phyloP scores from a whole-genome alignment of 2,888 invertebrate genomes.

The Aethes cnicana region DNA sequence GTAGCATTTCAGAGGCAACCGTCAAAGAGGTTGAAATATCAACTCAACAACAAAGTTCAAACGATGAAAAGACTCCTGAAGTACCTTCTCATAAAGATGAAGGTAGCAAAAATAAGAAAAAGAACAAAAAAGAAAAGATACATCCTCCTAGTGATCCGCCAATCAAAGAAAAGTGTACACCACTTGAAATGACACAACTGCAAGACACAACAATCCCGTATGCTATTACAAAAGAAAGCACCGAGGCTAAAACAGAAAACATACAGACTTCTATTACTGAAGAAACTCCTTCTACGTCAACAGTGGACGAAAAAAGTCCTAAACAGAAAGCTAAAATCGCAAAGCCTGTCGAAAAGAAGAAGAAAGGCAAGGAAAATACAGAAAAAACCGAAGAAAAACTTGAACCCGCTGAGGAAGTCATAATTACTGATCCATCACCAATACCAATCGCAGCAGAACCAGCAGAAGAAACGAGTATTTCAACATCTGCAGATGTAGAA shows the following conservation, averaged over 20 bases:
- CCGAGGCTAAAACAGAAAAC: conserved; percentile 6
- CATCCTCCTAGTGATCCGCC: conserved; percentile 34
- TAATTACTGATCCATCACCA: neutral
- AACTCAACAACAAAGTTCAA: conserved; percentile 12
- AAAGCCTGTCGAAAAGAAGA: conserved; percentile 67
- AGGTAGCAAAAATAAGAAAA: conserved; percentile 37
- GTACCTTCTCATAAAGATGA: conserved; percentile 21
- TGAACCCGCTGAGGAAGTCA: neutral
- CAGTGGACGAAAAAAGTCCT: conserved; percentile 36
- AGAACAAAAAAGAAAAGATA: conserved; percentile 49
- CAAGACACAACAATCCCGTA: conserved; percentile 10
- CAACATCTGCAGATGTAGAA: too few species aligned
- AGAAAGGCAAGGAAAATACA: conserved; percentile 42
- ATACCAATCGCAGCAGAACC: neutral
- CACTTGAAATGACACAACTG: neutral
- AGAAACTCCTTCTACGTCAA: conserved; percentile 18
- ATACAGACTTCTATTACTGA: too few species aligned
- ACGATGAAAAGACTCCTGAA: conserved; percentile 15
- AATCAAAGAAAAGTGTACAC: conserved; percentile 19
- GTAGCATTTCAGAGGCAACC: conserved; percentile 14
- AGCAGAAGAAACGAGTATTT: neutral
- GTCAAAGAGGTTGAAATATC: conserved; percentile 10
- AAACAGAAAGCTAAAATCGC: conserved; percentile 63
- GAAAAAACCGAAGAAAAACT: conserved; percentile 26
- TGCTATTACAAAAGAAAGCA: conserved; percentile 10